These are phyloP conservation scores for Xenotilapia longispinis DNA, from an alignment of 2,113 vertebrate species.

Conservation along the genomic window DNA sequence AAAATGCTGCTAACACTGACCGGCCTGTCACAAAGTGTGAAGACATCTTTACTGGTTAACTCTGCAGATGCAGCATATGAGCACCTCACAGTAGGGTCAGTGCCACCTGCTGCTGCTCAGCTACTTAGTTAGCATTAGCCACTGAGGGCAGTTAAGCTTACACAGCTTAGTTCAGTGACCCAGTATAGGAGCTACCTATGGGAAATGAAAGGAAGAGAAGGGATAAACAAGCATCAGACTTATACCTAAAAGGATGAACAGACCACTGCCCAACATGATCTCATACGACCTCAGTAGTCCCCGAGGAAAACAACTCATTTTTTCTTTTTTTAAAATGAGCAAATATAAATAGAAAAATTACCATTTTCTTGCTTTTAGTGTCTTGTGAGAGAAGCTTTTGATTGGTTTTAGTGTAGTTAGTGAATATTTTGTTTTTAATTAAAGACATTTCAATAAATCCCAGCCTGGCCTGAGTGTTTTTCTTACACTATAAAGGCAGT, in stretches of 20 bases:
- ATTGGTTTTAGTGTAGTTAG: not conserved
- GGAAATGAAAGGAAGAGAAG: constrained; percentile 30
- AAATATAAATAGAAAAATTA: not conserved
- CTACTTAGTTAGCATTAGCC: constrained; percentile 65
- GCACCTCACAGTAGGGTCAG: constrained; percentile 7
- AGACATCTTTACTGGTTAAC: not conserved
- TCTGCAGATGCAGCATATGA: constrained; percentile 12
- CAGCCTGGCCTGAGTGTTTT: not conserved
- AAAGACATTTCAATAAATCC: not conserved
- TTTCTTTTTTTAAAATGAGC: not conserved
- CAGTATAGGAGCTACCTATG: constrained; percentile 24
- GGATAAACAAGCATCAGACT: constrained; percentile 4
- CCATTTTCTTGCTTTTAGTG: not conserved
- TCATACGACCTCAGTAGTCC: not conserved
- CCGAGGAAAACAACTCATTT: not conserved
- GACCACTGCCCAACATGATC: not conserved
- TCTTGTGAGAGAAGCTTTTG: not conserved
- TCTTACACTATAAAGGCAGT: not conserved
- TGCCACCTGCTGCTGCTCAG: constrained; percentile 57
- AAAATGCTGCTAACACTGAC: not conserved
- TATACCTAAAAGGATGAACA: not conserved
- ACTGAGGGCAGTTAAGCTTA: constrained; percentile 51
- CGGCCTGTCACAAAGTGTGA: not conserved
- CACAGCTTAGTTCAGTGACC: constrained; percentile 62
- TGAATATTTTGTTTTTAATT: not conserved